Evolutionary conservation across 2,113 vertebrate genomes (phyloP), one percentile per base, ranked within the genome.

Genomic region (Psephotus haematonotus): DNA sequence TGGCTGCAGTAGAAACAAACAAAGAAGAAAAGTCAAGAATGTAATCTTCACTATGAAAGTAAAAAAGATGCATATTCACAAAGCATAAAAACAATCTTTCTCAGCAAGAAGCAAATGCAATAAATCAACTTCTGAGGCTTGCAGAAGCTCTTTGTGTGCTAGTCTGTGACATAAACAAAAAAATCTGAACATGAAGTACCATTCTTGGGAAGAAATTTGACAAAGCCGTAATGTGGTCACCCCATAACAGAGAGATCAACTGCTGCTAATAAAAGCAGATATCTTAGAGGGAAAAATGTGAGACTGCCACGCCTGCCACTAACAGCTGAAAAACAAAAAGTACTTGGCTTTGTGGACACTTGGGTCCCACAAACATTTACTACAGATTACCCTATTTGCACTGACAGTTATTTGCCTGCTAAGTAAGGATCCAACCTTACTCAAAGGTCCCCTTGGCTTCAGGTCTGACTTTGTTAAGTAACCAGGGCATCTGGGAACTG

Each of bases 141-240:
- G 64, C 28, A 75, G 49, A 39, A 82, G 64, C 64, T 52, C 37
- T 82, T 96, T 80, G 28, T 62, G 71, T 65, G 63, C 87, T 65
- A 82, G 4, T 57, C 23, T 60, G 57, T 43, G 93, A 91, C 68
- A 94, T 10, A 95, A 96, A 96, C 81, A 94, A 65, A 94, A 94
- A 91, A 82, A 80, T 91, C 78, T 95, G 92, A 96, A 96, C 83
- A 82, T 5, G 20, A 77, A 91, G 77, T 95, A 91, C 59, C 29
- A 10, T 82, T 96, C 86, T 53, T 28, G 52, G 35, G 88, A 91
- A 93, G 49, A 85, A 93, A 92, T 77, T 87, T 91, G 67, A 89
- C 70, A 89, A 91, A 95, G 78, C 37, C 6, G 2, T 53, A 76
- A 71, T 52, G 65, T 44, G 77, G 69, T 39, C 86, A 74, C 57